Conservation (phyloP, 1,140 invertebrate genomes). For the Cardiocondyla obscurior region DNA sequence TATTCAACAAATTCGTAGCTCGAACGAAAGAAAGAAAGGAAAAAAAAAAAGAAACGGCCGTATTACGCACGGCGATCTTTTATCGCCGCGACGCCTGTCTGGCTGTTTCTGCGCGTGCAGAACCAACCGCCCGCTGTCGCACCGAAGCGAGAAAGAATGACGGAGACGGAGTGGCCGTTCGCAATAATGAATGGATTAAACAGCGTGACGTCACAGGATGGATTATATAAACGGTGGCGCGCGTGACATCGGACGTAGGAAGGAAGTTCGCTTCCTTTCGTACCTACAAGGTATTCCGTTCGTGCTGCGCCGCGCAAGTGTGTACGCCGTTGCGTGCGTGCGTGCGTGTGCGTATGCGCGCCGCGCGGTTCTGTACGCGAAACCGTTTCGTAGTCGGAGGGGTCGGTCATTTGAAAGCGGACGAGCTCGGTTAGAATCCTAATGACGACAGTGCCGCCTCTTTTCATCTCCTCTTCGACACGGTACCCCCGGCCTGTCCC, state of each 20-base stretch:
- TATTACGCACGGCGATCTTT: not conserved
- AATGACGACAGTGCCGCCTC: conserved; percentile 62
- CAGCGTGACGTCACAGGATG: conserved; percentile 77
- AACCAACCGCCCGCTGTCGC: not conserved
- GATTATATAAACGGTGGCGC: conserved; percentile 76
- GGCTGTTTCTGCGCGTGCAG: not conserved
- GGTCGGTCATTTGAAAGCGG: conserved; percentile 72
- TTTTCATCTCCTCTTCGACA: conserved; percentile 60
- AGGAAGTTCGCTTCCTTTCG: conserved; percentile 79
- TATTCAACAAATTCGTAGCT: not conserved
- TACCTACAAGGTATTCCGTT: conserved; percentile 72
- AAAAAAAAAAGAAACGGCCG: not conserved
- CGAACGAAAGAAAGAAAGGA: no score
- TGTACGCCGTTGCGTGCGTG: no score
- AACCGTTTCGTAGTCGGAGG: conserved; percentile 65
- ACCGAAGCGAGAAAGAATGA: conserved; percentile 21
- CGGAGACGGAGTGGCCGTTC: conserved; percentile 40
- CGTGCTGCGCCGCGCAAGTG: conserved; percentile 34
- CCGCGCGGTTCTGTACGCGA: conserved; percentile 8
- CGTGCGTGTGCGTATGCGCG: not conserved
- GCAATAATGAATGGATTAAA: conserved; percentile 77
- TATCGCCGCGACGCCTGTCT: not conserved
- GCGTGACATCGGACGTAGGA: conserved; percentile 78
- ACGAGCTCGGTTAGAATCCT: conserved; percentile 71
- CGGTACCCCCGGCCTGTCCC: not conserved